phyloP scores from a whole-genome alignment of 92 coral and sea anemone genomes.

The Diadumene lineata region DNA sequence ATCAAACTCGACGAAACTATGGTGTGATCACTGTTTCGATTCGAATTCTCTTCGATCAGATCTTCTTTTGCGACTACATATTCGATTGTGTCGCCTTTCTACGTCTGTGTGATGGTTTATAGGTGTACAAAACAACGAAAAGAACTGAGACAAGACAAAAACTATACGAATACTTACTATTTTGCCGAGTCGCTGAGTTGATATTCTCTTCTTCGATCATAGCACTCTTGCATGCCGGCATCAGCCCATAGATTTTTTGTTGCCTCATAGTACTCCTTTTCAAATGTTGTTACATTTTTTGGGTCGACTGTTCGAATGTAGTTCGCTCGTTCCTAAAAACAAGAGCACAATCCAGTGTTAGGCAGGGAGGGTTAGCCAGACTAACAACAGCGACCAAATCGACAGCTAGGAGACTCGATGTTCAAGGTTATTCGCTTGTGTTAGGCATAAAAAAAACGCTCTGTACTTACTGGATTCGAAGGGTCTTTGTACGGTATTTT shows the following conservation, averaged over 20 bases:
- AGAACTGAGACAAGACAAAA: not conserved
- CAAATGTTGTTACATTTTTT: conserved; percentile 87
- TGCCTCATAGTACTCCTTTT: conserved; percentile 92
- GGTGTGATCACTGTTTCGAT: conserved; percentile 1
- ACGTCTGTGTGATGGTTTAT: too few relatives aligned
- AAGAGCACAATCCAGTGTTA: conserved; percentile 23
- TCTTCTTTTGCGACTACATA: not conserved
- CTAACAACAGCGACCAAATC: conserved; percentile 17
- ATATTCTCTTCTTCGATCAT: conserved; percentile 94
- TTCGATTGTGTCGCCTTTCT: not conserved
- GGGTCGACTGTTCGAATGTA: conserved; percentile 94
- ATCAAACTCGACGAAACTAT: conserved; percentile 23
- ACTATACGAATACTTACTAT: conserved; percentile 74
- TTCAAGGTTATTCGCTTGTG: not conserved
- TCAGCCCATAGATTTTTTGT: conserved; percentile 90
- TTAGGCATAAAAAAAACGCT: conserved; percentile 10
- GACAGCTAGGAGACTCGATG: not conserved
- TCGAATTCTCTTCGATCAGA: conserved; percentile 11
- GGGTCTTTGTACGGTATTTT: conserved; percentile 90
- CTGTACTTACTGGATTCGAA: conserved; percentile 78
- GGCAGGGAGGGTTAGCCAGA: conserved; percentile 26
- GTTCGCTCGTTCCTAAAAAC: conserved; percentile 75
- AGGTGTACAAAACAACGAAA: conserved; percentile 8
- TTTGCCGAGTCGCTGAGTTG: conserved; percentile 98
- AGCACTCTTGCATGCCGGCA: conserved; percentile 94